phyloP scores from a whole-genome alignment of 2,113 vertebrate genomes.

The Nansenia antarctica region DNA sequence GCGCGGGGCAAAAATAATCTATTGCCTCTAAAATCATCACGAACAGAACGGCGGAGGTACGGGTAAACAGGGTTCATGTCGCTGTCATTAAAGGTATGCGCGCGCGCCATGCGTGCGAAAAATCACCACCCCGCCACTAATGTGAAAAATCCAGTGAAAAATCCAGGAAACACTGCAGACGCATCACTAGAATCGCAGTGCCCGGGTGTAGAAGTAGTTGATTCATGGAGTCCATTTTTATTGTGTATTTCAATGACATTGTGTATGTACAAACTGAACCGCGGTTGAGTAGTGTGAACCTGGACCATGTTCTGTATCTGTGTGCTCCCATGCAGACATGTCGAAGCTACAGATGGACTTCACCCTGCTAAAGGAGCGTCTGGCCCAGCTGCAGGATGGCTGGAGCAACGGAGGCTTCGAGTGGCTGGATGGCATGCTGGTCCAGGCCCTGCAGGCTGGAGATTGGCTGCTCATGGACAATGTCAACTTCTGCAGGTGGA shows the following conservation, averaged over 20 bases:
- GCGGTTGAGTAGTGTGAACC: neutral
- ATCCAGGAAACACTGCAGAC: too few relatives aligned
- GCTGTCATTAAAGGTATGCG: too few relatives aligned
- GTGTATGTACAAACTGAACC: neutral
- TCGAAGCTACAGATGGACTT: slow-evolving; percentile 88
- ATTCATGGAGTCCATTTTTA: neutral
- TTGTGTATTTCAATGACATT: too few relatives aligned
- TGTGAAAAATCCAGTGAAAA: too few relatives aligned
- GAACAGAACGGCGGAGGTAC: too few relatives aligned
- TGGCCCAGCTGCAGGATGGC: slow-evolving; percentile 79
- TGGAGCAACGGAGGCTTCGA: slow-evolving; percentile 89
- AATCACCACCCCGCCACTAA: too few relatives aligned
- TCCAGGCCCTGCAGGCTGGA: slow-evolving; percentile 89
- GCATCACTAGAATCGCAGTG: slow-evolving; percentile 20
- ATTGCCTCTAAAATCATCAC: too few relatives aligned
- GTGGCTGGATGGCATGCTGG: slow-evolving; percentile 94
- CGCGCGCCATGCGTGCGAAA: too few relatives aligned
- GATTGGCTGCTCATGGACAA: slow-evolving; percentile 99
- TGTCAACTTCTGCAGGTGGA: slow-evolving; percentile 98
- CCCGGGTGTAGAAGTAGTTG: neutral
- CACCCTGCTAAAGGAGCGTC: slow-evolving; percentile 82
- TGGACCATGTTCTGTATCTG: neutral
- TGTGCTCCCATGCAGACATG: slow-evolving; percentile 79
- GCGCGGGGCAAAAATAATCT: too few relatives aligned
- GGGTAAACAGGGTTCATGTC: too few relatives aligned